phyloP scores from a whole-genome alignment of 2,797 vertebrate species.

The Darevskia nairensis region DNA sequence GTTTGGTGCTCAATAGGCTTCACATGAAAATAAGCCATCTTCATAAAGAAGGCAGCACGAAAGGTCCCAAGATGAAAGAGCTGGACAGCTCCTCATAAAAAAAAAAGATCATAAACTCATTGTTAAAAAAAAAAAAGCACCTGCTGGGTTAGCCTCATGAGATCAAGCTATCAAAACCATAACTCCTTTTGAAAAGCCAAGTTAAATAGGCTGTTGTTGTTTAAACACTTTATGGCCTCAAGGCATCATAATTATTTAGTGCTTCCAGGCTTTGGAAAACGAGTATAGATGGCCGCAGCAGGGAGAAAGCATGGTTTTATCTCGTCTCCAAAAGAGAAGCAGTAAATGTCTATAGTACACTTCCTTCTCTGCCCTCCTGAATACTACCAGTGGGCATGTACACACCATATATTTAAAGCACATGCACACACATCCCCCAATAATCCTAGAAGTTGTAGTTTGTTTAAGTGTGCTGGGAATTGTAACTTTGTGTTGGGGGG shows the following conservation, averaged over 20 bases:
- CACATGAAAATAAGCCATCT: neutral
- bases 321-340: neutral
- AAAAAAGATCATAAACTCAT: neutral
- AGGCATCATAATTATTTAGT: neutral
- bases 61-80: neutral
- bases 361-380: neutral
- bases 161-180: neutral
- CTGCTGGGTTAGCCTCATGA: neutral
- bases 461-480: too few relatives aligned
- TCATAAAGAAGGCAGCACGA: neutral
- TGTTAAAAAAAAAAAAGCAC: neutral
- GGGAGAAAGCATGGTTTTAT: neutral
- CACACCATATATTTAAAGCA: too few relatives aligned
- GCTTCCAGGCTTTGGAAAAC: neutral
- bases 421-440: accelerated
- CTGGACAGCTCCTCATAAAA: neutral
- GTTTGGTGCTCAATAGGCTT: neutral
- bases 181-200: too few relatives aligned
- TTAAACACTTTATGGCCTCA: neutral
- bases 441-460: too few relatives aligned
- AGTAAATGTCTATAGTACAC: neutral
- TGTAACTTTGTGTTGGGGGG: too few relatives aligned
- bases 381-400: too few relatives aligned
- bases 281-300: neutral
- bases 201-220: neutral